Conservation (phyloP, 2,113 vertebrate species). For the Salvelinus sp. region DNA sequence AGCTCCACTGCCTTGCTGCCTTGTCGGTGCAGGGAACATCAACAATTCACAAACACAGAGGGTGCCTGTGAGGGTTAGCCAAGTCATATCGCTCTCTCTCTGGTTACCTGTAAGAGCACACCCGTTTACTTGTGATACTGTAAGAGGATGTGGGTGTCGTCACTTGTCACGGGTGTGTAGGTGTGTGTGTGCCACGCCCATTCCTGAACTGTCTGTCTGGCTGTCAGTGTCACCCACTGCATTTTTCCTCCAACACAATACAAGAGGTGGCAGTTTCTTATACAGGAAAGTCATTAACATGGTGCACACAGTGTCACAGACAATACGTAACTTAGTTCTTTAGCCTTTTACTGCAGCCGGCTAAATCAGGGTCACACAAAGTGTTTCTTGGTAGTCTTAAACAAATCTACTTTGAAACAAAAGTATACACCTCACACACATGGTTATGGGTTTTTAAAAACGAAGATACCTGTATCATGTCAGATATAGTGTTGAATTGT, state of each 20-base stretch:
- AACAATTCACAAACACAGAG: not conserved
- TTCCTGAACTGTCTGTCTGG: not conserved
- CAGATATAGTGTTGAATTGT: too few species aligned
- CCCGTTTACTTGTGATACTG: not conserved
- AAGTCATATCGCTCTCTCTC: not conserved
- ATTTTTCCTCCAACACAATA: not conserved
- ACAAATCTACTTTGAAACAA: too few species aligned
- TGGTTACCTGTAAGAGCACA: constrained; percentile 15
- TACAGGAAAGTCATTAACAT: too few species aligned
- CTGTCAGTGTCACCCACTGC: constrained; percentile 6
- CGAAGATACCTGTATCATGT: too few species aligned
- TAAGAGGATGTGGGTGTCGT: not conserved
- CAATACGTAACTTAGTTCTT: not conserved
- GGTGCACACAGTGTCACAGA: not conserved
- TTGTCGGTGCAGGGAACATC: constrained; percentile 10
- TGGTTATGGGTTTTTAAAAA: too few species aligned
- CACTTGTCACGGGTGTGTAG: not conserved
- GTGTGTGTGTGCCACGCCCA: not conserved
- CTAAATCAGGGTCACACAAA: too few species aligned
- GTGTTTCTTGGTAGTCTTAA: too few species aligned
- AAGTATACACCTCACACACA: too few species aligned
- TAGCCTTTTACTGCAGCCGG: not conserved
- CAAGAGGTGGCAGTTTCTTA: not conserved
- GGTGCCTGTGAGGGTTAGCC: not conserved
- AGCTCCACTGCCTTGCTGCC: not conserved